Evolutionary conservation across 2,113 vertebrate genomes (phyloP).

Genomic region (Erythrolamprus reginae): DNA sequence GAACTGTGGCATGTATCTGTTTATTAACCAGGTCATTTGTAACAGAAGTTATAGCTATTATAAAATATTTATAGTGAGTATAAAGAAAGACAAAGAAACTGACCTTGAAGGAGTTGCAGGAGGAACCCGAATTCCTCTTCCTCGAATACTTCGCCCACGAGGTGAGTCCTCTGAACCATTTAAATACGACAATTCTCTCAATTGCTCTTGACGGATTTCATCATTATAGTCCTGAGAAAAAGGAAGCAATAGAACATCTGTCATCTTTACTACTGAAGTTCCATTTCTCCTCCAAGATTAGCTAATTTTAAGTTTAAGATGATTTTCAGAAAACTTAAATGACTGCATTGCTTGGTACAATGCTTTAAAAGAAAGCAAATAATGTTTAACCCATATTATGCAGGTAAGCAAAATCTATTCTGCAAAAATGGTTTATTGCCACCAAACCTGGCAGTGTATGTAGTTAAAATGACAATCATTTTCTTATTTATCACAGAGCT

Average conservation of each 20-base stretch:
- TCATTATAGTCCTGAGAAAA: conserved; percentile 93
- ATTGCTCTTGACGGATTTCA: conserved; percentile 96
- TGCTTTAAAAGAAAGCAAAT: not conserved
- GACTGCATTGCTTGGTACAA: not conserved
- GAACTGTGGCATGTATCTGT: not conserved
- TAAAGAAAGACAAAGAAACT: conserved; percentile 3
- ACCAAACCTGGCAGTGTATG: not conserved
- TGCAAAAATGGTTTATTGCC: not conserved
- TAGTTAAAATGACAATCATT: not conserved
- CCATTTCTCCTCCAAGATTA: not conserved
- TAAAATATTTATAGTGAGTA: not conserved
- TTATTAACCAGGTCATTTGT: not conserved
- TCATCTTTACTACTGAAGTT: not conserved
- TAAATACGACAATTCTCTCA: conserved; percentile 91
- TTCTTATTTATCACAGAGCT: not conserved
- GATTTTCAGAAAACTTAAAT: not conserved
- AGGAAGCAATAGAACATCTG: conserved; percentile 28
- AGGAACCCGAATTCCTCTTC: conserved; percentile 78
- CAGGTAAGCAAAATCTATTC: not conserved
- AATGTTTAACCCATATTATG: not conserved
- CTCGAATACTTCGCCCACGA: conserved; percentile 79
- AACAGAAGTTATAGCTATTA: not conserved
- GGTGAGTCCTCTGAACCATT: conserved; percentile 92
- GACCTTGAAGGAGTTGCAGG: conserved; percentile 81
- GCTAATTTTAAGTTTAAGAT: conserved; percentile 17